Evolutionary conservation across 2,113 vertebrate species (phyloP).

Genomic region (Petrocephalus microphthalmus): DNA sequence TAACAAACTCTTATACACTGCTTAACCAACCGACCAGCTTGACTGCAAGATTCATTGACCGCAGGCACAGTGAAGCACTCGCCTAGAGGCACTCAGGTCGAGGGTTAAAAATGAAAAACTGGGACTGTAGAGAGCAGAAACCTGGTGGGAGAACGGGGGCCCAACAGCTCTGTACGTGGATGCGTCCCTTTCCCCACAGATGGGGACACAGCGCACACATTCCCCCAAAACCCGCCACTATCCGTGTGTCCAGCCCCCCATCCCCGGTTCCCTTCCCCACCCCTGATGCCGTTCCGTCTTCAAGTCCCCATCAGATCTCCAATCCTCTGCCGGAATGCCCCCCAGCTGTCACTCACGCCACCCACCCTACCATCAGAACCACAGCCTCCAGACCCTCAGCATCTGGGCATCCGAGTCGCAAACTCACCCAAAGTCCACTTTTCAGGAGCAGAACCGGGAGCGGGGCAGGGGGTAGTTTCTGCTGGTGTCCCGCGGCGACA

Average conservation of each 20-base stretch:
- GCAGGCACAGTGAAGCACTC: background rate
- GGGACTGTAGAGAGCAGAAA: background rate
- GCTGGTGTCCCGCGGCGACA: constrained; percentile 52
- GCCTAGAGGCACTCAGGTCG: background rate
- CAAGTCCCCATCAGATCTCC: background rate
- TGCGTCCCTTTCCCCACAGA: background rate
- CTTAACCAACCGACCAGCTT: background rate
- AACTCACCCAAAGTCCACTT: constrained; percentile 62
- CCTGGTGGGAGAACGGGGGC: too few relatives aligned
- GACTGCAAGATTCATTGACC: background rate
- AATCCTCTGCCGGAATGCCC: constrained; percentile 13
- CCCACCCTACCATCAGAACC: constrained; percentile 5
- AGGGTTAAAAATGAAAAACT: background rate
- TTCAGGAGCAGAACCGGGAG: constrained; percentile 53
- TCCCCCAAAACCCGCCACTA: background rate
- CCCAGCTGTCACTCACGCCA: constrained; percentile 16
- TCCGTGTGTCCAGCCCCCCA: background rate
- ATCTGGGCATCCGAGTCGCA: constrained; percentile 13
- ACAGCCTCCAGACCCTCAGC: constrained; percentile 29
- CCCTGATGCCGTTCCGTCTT: background rate
- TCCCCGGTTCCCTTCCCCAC: constrained; percentile 30
- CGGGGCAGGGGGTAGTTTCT: constrained; percentile 64
- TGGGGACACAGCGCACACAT: background rate
- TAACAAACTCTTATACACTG: background rate
- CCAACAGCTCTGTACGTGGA: background rate